Evolutionary conservation across 1,140 invertebrate genomes (phyloP).

Genomic region (Nymphalis io): DNA sequence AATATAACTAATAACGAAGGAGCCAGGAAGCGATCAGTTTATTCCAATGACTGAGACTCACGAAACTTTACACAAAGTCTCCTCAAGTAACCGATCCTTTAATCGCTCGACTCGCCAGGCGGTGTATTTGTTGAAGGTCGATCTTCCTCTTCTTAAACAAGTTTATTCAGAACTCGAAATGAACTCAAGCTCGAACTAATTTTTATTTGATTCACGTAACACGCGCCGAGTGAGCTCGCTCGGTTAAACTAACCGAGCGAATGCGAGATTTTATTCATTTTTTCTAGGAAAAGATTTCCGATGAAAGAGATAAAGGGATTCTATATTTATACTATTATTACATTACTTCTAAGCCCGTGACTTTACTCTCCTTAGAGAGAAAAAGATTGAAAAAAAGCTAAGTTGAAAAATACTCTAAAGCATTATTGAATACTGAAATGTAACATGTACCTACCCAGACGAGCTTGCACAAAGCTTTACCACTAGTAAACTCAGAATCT

Average conservation of each 20-base stretch:
- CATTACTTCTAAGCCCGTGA: no score
- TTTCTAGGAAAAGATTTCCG: not conserved
- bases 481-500: no score
- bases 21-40: not conserved
- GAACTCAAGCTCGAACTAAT: not conserved
- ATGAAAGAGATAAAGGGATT: not conserved
- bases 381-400: no score
- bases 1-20: not conserved
- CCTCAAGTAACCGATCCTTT: not conserved
- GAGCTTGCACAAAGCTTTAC: no score
- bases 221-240: not conserved
- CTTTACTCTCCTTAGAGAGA: no score
- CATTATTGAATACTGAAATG: no score
- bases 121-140: not conserved
- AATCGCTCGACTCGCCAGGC: not conserved
- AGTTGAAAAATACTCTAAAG: no score
- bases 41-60: not conserved
- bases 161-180: not conserved
- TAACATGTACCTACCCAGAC: no score
- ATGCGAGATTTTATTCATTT: not conserved
- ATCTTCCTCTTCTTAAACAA: not conserved
- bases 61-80: slow-evolving; percentile 1
- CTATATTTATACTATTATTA: not conserved
- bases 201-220: slow-evolving; percentile 7
- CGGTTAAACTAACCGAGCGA: slow-evolving; percentile 5